Evolutionary conservation across 2,888 invertebrate genomes (phyloP), one percentile per base, ranked within the genome.

Genomic region (Peribatodes rhomboidaria): DNA sequence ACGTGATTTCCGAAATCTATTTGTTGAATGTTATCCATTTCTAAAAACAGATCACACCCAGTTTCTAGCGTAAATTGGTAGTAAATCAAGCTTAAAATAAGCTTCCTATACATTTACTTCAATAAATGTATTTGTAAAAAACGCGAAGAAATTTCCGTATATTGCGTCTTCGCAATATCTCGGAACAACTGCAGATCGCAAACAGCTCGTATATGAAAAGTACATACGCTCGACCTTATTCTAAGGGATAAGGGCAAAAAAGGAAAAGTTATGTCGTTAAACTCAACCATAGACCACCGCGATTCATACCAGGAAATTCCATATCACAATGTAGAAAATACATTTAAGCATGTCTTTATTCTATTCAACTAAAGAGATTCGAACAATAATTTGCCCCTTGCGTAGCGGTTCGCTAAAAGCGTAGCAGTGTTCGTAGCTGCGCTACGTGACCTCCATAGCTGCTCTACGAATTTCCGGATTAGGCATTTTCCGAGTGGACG

Each of bases 371-470:
- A 44, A 41, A 39, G 46, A 73, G 66, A 59, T 57, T 66, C 41
- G 16, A 58, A 49, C 59, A 64, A 59, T 64, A 64, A 46, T 69
- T 69, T 70, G 56, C 57, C 46, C 14, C 53, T 59, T 63, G 69
- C 72, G 65, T 58, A 68, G 70, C 62, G 68, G 65, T 56, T 67
- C 59, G 27, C 61, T 72, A 65, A 73, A 70, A 70, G 70, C 73
- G 72, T 75, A 73, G 71, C 67, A 52, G 18, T 64, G 71, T 68
- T 61, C 66, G 65, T 75, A 72, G 72, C 55, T 14, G 54, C 61
- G 60, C 69, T 74, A 79, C 78, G 73, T 67, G 69, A 70, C 68
- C 55, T 60, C 61, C 56, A 70, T 72, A 75, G 70, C 68, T 41
- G 50, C n/a, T 55, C 70, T 72, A 69, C 71, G 68, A 61, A 65